Base-by-base conservation (phyloP, 2,113 vertebrate species). In the Burhinus bistriatus region DNA sequence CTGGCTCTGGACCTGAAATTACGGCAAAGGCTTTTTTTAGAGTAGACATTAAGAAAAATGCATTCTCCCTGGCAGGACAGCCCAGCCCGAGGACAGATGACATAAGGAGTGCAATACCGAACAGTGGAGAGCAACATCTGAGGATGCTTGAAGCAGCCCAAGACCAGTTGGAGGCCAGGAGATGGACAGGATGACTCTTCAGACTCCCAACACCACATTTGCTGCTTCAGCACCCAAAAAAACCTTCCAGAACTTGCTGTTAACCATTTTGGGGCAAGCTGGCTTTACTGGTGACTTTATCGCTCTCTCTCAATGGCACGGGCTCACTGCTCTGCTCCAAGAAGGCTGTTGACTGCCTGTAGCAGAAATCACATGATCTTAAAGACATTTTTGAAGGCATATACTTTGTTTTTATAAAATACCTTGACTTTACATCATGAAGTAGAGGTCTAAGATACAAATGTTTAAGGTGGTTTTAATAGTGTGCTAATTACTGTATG, bases 71-170 rank as follows among this genome's bases (percentile, higher is more conserved):
- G 38, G 69, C 30, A 32, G 36, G 19, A 52, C 32, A 73, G 26
- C 22, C 29, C 1, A 8, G 29, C 18, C 32, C 16, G 2, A 27
- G 51, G n/a, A 23, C 3, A 34, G 68, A 11, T 1, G 7, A 25
- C 49, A 19, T 1, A 11, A 40, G 12, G 19, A 38, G 34, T 18
- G 47, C 47, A 6, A n/a, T 2, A 12, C 32, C n/a, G 49, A 29
- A n/a, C 25, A 26, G 47, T 2, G 34, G 5, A 3, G 3, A 77
- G 34, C 14, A 36, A n/a, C 7, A 17, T 5, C 47, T 21, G 45
- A 42, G 73, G n/a, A 18, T 12, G 40, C 26, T 7, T 19, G n/a
- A 78, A 61, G 40, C 32, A n/a, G 40, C 19, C 16, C 17, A 42
- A 32, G 51, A 19, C 51, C 8, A 0, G 19, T 11, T 52, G 45